phyloP scores from a whole-genome alignment of 2,888 invertebrate species.

The Volucella bombylans region DNA sequence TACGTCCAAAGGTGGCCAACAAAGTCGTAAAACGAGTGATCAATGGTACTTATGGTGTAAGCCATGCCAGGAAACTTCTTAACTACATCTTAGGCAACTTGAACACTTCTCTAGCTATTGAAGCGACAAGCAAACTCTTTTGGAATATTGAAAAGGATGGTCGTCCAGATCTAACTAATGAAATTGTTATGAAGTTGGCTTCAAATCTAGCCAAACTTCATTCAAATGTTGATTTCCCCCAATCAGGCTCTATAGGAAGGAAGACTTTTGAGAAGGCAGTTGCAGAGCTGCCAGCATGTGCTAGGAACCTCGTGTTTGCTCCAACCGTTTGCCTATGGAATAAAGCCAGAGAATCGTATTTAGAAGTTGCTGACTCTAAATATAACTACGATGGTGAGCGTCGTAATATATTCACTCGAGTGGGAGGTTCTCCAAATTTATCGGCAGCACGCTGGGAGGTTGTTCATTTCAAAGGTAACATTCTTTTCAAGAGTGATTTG shows the following conservation, averaged over 20 bases:
- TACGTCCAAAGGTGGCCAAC: conserved; percentile 1
- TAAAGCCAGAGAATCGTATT: neutral
- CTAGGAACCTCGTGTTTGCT: neutral
- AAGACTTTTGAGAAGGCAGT: neutral
- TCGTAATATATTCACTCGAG: neutral
- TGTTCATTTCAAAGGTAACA: neutral
- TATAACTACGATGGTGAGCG: neutral
- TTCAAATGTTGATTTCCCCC: neutral
- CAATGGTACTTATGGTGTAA: conserved; percentile 1
- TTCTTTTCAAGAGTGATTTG: neutral
- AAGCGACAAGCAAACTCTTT: neutral
- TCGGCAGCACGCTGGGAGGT: neutral
- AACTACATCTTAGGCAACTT: neutral
- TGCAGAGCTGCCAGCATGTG: neutral
- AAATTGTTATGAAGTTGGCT: conserved; percentile 2
- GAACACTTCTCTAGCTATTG: conserved; percentile 23
- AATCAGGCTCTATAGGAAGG: neutral
- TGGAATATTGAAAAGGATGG: conserved; percentile 3
- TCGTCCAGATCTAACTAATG: neutral
- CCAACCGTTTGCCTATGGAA: neutral
- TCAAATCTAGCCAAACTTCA: conserved; percentile 15
- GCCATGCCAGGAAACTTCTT: neutral
- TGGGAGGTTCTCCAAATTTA: neutral
- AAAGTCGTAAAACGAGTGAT: neutral
- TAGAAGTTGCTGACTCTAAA: neutral